These are phyloP conservation scores for Thysanoteuthis rhombus DNA, from an alignment of 2,888 invertebrate species.

Conservation along the genomic window DNA sequence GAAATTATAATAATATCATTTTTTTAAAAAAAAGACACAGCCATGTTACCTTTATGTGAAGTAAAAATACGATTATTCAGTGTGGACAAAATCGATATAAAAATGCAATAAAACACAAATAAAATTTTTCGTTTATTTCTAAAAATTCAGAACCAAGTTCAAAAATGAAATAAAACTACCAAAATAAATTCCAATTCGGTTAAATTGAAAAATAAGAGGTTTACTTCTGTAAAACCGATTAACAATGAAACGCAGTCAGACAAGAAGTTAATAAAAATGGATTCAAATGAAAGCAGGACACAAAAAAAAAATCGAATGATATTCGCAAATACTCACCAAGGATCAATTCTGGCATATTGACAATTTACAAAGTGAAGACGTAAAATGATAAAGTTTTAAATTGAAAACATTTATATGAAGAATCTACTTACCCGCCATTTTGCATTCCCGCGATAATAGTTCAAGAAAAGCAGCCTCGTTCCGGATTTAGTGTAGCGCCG, in stretches of 20 bases:
- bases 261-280: neutral
- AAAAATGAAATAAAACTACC: no score
- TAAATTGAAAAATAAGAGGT: no score
- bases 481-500: neutral
- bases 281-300: neutral
- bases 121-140: no score
- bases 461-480: constrained; percentile 30
- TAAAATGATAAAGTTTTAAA: neutral
- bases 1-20: no score
- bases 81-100: no score
- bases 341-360: neutral
- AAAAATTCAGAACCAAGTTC: no score
- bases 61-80: no score
- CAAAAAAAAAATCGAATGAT: neutral
- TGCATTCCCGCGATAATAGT: constrained; percentile 33
- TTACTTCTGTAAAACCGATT: no score
- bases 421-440: constrained; percentile 35
- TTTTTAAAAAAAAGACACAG: no score
- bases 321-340: neutral
- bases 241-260: neutral
- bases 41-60: no score
- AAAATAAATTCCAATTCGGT: no score
- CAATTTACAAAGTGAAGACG: neutral
- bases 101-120: no score
- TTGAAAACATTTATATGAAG: neutral